A percentile compares a stretch with the other conserved stretches of the same genome.
These are phyloP conservation scores for Acropora tenuis DNA, from an alignment of 64 coral and sea anemone species.

Conservation along the genomic window DNA sequence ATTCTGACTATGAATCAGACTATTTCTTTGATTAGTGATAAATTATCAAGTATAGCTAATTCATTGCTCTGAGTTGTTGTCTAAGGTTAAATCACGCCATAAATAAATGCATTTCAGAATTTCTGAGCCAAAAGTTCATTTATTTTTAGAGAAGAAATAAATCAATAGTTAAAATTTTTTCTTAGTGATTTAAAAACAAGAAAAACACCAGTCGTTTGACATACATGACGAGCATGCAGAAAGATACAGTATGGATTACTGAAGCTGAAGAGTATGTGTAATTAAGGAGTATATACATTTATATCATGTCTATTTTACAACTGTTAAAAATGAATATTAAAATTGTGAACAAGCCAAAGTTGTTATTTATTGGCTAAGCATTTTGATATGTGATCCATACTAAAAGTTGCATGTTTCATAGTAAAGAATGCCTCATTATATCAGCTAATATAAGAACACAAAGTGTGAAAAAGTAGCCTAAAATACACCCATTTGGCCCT, in stretches of 20 bases:
- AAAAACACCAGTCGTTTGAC: not conserved
- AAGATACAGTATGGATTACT: constrained; percentile 6
- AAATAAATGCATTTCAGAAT: not conserved
- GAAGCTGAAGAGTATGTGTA: not conserved
- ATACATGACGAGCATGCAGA: not conserved
- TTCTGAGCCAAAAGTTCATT: not conserved
- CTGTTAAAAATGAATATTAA: not conserved
- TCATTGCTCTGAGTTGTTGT: constrained; percentile 5
- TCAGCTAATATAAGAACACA: not conserved
- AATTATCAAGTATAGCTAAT: constrained; percentile 3
- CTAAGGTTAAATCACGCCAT: not conserved
- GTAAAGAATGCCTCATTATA: not conserved
- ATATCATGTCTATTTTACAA: not conserved
- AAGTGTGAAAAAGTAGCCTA: not conserved
- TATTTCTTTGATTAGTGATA: constrained; percentile 11
- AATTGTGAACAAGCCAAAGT: no score
- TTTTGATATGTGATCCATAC: no score
- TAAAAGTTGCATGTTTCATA: no score
- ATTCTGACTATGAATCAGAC: constrained; percentile 30
- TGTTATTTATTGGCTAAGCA: no score
- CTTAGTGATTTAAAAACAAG: not conserved
- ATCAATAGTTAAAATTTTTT: not conserved
- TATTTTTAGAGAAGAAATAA: not conserved
- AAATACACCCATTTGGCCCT: not conserved
- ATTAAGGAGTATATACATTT: constrained; percentile 3